Evolutionary conservation across 2,113 vertebrate genomes (phyloP).

Genomic region (Bucco capensis): DNA sequence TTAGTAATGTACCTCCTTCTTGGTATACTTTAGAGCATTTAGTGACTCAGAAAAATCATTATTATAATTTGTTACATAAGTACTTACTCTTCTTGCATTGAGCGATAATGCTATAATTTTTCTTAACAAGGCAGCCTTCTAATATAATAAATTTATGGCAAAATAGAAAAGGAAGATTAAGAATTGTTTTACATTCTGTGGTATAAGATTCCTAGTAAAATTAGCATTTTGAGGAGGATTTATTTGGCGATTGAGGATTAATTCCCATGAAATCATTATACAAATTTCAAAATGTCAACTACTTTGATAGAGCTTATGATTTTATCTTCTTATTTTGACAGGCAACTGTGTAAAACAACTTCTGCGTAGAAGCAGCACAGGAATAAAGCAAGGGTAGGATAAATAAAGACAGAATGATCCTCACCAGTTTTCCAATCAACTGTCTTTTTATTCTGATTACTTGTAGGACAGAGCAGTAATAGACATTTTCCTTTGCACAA

Average conservation of each 20-base stretch:
- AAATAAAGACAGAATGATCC: slow-evolving; percentile 72
- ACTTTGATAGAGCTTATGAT: slow-evolving; percentile 72
- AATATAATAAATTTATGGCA: slow-evolving; percentile 43
- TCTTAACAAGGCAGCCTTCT: slow-evolving; percentile 15
- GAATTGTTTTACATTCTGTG: slow-evolving; percentile 29
- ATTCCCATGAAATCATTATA: slow-evolving; percentile 75
- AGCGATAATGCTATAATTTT: slow-evolving; percentile 14
- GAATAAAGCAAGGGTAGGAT: slow-evolving; percentile 50
- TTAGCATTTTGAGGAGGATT: slow-evolving; percentile 72
- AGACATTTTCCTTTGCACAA: slow-evolving; percentile 88
- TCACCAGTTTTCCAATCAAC: slow-evolving; percentile 64
- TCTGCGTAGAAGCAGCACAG: slow-evolving; percentile 20
- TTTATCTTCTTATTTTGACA: slow-evolving; percentile 80
- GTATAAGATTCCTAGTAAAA: slow-evolving; percentile 53
- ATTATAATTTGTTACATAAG: not conserved
- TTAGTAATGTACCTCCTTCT: not conserved
- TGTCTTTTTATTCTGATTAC: slow-evolving; percentile 75
- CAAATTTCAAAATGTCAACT: slow-evolving; percentile 78
- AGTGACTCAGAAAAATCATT: not conserved
- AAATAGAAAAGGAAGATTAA: slow-evolving; percentile 40
- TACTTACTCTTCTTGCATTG: slow-evolving; percentile 28
- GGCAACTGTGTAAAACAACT: slow-evolving; percentile 72
- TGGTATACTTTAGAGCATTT: not conserved
- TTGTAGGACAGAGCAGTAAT: slow-evolving; percentile 78
- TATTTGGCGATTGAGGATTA: slow-evolving; percentile 68